Conservation (phyloP, 1,140 invertebrate species). For the Streblospio benedicti region DNA sequence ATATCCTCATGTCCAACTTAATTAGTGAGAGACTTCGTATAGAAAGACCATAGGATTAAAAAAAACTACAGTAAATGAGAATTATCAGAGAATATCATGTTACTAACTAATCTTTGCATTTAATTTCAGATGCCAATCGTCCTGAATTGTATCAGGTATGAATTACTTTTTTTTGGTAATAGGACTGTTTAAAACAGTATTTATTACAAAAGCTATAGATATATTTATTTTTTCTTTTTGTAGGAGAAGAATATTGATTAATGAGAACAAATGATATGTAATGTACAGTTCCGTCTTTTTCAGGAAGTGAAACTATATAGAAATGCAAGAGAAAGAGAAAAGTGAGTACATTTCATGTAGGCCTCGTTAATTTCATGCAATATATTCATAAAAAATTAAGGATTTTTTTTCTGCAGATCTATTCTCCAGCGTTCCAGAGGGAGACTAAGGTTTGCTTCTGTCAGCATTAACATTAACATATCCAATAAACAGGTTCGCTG, state of each 20-base stretch:
- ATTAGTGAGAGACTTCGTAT: no score
- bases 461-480: no score
- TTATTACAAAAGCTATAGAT: not conserved
- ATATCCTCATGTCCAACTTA: no score
- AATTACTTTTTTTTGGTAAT: not conserved
- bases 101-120: no score
- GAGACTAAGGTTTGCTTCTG: no score
- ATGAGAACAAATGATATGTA: no score
- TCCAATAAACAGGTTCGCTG: no score
- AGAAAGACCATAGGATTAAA: no score
- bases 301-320: constrained; percentile 79
- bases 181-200: not conserved
- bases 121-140: not conserved
- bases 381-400: not conserved
- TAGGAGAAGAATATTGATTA: not conserved
- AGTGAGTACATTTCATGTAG: constrained; percentile 52
- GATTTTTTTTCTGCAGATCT: not conserved
- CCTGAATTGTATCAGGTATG: constrained; percentile 6
- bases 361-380: not conserved
- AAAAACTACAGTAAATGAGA: no score
- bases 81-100: no score
- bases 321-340: constrained; percentile 89
- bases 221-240: not conserved
- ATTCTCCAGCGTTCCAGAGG: not conserved
- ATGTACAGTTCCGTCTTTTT: no score